Evolutionary conservation across 2,888 invertebrate genomes (phyloP), one percentile per base, ranked within the genome.

Genomic region (Galerucella pusilla): DNA sequence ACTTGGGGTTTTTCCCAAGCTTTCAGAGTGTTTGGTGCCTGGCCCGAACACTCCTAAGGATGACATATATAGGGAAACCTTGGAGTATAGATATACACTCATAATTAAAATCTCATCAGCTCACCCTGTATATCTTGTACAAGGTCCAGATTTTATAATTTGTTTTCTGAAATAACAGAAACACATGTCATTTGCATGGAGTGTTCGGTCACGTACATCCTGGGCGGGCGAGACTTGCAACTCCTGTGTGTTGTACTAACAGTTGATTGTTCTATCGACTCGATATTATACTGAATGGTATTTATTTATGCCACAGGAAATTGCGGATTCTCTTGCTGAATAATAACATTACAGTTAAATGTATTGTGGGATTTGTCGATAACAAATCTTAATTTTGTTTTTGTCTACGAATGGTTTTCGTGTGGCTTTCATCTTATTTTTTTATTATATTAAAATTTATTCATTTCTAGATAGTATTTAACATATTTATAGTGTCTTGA

Each of bases 181-280:
- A 75, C 75, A 71, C 57, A 63, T 75, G 68, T 65, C 69, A 72
- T 75, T 75, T 72, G 60, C 68, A 75, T 72, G 46, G 49, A 49
- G 60, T 46, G 52, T 68, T 65, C 60, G 60, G 72, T 75, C 75
- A 75, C 75, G 75, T 75, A 72, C 68, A 72, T 75, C 69, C 75
- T 73, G 72, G 52, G 49, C 49, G 71, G 42, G 54, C 49, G 12
- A 61, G 66, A 66, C 16, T 64, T 70, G 64, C 59, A 69, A 28
- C 54, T 52, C 66, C 74, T 59, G 54, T 59, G 1, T n/a, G 16
- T 10, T 59, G 57, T 54, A 54, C 54, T 16, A 61, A 49, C 60
- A 74, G 66, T 70, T 74, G 74, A 70, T 74, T 60, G 61, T 63
- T 61, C 35, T n/a, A 54, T 61, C 42, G 28, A 74, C 49, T 66